phyloP scores from a whole-genome alignment of 2,888 invertebrate genomes.

The Caenorhabditis drosophilae region DNA sequence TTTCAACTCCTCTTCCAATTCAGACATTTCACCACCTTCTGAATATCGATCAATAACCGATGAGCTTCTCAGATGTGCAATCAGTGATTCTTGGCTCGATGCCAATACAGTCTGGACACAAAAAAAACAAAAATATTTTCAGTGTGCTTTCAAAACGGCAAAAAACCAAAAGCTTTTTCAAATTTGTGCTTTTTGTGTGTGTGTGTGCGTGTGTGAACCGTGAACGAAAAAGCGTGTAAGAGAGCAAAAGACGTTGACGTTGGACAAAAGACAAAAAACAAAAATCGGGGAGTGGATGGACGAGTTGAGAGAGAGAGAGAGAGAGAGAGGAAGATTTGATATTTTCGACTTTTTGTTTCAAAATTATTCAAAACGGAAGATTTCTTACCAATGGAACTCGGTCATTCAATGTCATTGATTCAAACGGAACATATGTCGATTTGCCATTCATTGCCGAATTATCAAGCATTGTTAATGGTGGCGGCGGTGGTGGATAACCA shows the following conservation, averaged over 20 bases:
- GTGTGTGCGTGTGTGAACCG: too few relatives aligned
- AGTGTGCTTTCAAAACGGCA: too few relatives aligned
- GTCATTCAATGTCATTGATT: constrained; percentile 22
- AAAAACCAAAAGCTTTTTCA: too few relatives aligned
- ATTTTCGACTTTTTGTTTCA: background rate
- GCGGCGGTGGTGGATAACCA: constrained; percentile 30
- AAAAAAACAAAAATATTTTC: constrained; percentile 6
- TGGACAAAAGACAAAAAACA: background rate
- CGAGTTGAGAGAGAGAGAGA: background rate
- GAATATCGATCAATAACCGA: constrained; percentile 31
- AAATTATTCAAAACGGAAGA: constrained; percentile 10
- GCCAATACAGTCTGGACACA: constrained; percentile 20
- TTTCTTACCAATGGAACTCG: constrained; percentile 27
- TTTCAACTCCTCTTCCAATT: background rate
- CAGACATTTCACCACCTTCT: background rate
- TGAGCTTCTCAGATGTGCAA: constrained; percentile 24
- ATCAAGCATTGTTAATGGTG: constrained; percentile 13
- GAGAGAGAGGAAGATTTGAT: background rate
- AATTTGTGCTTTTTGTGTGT: too few relatives aligned
- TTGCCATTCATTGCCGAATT: too few relatives aligned
- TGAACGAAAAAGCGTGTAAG: background rate
- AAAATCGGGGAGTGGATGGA: background rate
- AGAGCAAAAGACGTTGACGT: background rate
- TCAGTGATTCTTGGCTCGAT: constrained; percentile 26
- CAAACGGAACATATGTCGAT: constrained; percentile 24